Evolutionary conservation across 2,797 vertebrate genomes (phyloP).

Genomic region (Martes flavigula): DNA sequence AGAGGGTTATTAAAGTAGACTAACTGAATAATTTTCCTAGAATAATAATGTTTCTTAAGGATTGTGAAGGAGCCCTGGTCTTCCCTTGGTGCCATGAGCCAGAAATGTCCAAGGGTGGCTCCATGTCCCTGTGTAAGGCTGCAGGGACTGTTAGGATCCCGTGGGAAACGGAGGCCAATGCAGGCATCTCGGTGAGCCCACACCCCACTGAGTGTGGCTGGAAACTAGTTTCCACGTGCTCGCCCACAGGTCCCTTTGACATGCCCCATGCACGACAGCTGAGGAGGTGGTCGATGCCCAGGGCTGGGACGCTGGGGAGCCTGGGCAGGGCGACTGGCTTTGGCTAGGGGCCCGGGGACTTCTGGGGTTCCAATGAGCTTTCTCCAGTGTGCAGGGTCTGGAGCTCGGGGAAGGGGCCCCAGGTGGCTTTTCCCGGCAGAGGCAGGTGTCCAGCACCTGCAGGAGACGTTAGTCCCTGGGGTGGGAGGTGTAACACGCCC

Average conservation of each 20-base stretch:
- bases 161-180: neutral
- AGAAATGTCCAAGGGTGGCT: neutral
- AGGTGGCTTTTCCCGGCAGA: neutral
- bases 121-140: rapidly evolving
- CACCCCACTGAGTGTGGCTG: neutral
- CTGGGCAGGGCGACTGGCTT: neutral
- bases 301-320: rapidly evolving
- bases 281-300: neutral
- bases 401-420: neutral
- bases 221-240: neutral
- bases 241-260: neutral
- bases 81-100: rapidly evolving
- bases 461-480: no score
- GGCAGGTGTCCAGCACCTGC: neutral
- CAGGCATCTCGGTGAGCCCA: neutral
- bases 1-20: conserved; percentile 77
- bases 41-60: conserved; percentile 58
- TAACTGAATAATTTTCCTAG: conserved; percentile 77
- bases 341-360: neutral
- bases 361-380: neutral
- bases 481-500: neutral
- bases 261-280: neutral
- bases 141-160: neutral
- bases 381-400: neutral
- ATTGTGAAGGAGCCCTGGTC: conserved; percentile 43